A percentile compares a stretch with the other conserved stretches of the same genome.
Conservation (phyloP, 2,797 vertebrate genomes). For the Tangara arthus region DNA sequence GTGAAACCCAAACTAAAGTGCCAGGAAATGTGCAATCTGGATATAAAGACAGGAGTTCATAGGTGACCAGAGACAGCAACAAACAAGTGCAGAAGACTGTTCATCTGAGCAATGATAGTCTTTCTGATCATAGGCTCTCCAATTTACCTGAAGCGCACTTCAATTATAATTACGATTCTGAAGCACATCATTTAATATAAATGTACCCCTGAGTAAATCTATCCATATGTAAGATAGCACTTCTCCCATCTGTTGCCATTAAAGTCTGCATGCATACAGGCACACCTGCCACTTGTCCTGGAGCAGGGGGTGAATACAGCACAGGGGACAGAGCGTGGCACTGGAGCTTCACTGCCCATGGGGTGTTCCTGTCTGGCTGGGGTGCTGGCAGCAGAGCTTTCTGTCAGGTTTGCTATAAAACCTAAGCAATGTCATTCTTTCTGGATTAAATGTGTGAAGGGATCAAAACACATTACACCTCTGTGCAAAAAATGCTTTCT, state of each 20-base stretch:
- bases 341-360: rapidly evolving
- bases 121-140: not conserved
- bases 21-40: not conserved
- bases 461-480: not conserved
- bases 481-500: not conserved
- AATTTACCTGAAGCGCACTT: constrained; percentile 14
- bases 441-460: not conserved
- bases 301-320: rapidly evolving
- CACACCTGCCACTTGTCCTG: not conserved
- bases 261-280: not conserved
- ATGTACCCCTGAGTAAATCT: not conserved
- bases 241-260: not conserved
- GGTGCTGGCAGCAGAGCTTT: not conserved
- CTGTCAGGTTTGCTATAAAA: not conserved
- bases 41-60: not conserved
- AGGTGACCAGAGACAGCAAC: not conserved
- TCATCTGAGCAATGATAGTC: not conserved
- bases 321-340: rapidly evolving
- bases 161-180: not conserved
- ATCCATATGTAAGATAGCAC: not conserved
- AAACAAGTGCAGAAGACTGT: not conserved
- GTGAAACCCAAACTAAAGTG: not conserved
- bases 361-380: rapidly evolving
- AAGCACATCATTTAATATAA: not conserved
- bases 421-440: rapidly evolving